Conservation (phyloP, 2,797 vertebrate species). For the Gobionotothen gibberifrons region DNA sequence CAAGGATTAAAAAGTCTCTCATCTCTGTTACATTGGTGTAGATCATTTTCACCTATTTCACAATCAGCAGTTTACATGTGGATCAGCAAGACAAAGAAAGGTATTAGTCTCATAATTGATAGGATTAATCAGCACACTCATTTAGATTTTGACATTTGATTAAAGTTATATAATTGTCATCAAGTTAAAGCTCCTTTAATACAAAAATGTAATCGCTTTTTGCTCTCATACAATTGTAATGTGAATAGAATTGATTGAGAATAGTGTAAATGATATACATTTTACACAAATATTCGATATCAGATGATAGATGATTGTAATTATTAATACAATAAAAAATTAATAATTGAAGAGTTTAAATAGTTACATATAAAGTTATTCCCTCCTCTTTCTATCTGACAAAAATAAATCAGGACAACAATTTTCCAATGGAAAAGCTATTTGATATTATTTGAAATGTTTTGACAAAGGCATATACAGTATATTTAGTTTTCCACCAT, state of each 20-base stretch:
- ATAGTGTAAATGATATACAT: neutral
- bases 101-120: neutral
- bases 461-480: too few species aligned
- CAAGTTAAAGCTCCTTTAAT: neutral
- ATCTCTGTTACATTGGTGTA: constrained; percentile 52
- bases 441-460: neutral
- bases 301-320: neutral
- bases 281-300: neutral
- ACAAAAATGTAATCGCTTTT: neutral
- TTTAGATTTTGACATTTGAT: neutral
- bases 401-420: neutral
- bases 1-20: constrained; percentile 75
- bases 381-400: neutral
- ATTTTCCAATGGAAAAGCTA: neutral
- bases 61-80: neutral
- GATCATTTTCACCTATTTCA: constrained; percentile 10
- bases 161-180: neutral
- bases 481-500: neutral
- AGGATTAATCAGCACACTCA: neutral
- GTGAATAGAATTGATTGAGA: neutral
- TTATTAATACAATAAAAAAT: neutral
- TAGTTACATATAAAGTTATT: neutral
- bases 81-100: neutral
- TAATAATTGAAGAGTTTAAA: neutral
- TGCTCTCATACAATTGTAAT: neutral